Conservation (phyloP, 2,113 vertebrate genomes). For the Cisticola juncidis region DNA sequence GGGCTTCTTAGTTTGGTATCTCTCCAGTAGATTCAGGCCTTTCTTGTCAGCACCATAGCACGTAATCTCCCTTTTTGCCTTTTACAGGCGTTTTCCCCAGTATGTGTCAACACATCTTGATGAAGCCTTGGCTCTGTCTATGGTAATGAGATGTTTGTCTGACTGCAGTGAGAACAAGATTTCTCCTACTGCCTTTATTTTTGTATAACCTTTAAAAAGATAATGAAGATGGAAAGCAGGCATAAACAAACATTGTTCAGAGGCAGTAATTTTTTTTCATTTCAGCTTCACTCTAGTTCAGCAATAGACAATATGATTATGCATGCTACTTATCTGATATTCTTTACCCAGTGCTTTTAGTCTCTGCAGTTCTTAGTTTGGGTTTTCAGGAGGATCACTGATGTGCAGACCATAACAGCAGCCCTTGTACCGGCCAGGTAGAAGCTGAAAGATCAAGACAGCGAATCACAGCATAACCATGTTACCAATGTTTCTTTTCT, state of each 20-base stretch:
- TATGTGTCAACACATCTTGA: not conserved
- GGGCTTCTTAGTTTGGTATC: not conserved
- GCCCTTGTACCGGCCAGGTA: not conserved
- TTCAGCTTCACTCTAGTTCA: not conserved
- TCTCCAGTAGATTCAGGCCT: not conserved
- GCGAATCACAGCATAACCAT: not conserved
- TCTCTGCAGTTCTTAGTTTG: not conserved
- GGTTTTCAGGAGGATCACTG: not conserved
- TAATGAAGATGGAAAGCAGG: not conserved
- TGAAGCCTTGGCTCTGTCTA: not conserved
- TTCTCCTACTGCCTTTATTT: constrained; percentile 12
- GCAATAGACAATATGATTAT: not conserved
- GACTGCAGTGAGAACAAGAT: not conserved
- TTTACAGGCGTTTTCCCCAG: not conserved
- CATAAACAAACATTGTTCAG: not conserved
- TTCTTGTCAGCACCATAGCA: not conserved
- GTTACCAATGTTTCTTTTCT: not conserved
- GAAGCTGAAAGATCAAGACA: not conserved
- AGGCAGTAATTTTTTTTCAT: not conserved
- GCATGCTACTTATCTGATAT: not conserved
- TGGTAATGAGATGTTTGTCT: not conserved
- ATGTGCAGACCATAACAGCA: not conserved
- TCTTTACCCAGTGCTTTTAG: not conserved
- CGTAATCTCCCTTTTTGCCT: not conserved
- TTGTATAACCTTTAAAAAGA: not conserved